Evolutionary conservation across 2,113 vertebrate species (phyloP), one percentile per base, ranked within the genome.

Genomic region (Conger conger): DNA sequence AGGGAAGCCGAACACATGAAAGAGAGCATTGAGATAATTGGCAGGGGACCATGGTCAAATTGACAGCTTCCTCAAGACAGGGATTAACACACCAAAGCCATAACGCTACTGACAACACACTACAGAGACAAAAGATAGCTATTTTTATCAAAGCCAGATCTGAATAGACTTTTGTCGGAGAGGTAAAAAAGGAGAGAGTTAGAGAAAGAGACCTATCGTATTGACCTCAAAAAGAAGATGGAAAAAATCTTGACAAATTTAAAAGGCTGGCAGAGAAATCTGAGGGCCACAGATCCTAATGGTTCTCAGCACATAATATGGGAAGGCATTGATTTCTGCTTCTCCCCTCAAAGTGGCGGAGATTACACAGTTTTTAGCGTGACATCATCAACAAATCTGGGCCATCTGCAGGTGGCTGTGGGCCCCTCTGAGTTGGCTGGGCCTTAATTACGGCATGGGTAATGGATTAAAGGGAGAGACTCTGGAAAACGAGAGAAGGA

Each of bases 131-230:
- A 83, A 81, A 87, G 86, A 87, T 76, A 81, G 78, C 86, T 82
- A 85, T 77, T 83, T 60, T 84, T 81, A 86, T 85, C 81, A 30
- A 77, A 68, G 40, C 33, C 60, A 77, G 50, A 87, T 87, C 80
- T 89, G 79, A 86, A 79, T 37, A 77, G 35, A 33, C 53, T 81
- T 87, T 85, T 85, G 80, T 85, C 85, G 78, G 81, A 82, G 79
- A 42, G 79, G 81, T 80, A 86, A 88, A 89, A 86, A 80, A 27
- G 79, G 85, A 3, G 42, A 30, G 53, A 86, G 79, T 76, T 85
- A 87, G 86, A 83, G 89, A 80, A 87, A 77, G 76, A 80, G 86
- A 85, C 86, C 89, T 88, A 88, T 89, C 0, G 37, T 54, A 80
- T 68, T 85, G 77, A 85, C 50, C 27, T 68, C 53, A 78, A 68